Evolutionary conservation across 2,888 invertebrate species (phyloP), one percentile per base, ranked within the genome.

Genomic region (Hermaeophaga mercurialis): DNA sequence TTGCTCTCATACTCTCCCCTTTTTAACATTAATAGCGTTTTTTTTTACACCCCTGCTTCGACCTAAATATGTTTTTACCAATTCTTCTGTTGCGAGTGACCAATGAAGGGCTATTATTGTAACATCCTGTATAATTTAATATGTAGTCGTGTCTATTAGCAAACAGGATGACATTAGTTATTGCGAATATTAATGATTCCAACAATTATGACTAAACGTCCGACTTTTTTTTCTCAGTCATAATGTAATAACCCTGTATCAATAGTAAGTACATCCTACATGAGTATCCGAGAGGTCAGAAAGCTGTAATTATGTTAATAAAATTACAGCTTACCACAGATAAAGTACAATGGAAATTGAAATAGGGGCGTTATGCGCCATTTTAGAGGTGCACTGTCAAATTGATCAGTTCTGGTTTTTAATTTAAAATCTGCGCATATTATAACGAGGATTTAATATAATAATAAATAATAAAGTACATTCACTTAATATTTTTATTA

Each of bases 261-360:
- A 61, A 53, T 58, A 49, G 17, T 53, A 57, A 52, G 52, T 53
- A 55, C 61, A 56, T 53, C 61, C 61, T 61, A 61, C 61, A 53
- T 45, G 34, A 45, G 43, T 36, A 46, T 34, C 48, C 53, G 22
- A 45, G 45, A 41, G 56, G 38, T 38, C 58, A 49, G 28, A 43
- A 45, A 54, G 38, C 53, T 61, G 52, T 58, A 58, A 61, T 61
- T 61, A 61, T 61, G 61, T 54, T 48, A 61, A 61, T 61, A 54
- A 61, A 61, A 61, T 61, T 56, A 58, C 56, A 56, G 48, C 48
- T 53, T 48, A 45, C 50, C 46, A 28, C 26, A 34, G 24, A 58
- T 58, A 58, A 58, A 58, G 38, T 36, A 61, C 58, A 61, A 54
- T 56, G 58, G 54, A 46, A 58, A 61, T 61, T 50, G 49, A 54